Percentiles rank a stretch among this genome's conserved stretches.
Conservation (phyloP, 2,888 invertebrate genomes). For the Mesoligia furuncula region DNA sequence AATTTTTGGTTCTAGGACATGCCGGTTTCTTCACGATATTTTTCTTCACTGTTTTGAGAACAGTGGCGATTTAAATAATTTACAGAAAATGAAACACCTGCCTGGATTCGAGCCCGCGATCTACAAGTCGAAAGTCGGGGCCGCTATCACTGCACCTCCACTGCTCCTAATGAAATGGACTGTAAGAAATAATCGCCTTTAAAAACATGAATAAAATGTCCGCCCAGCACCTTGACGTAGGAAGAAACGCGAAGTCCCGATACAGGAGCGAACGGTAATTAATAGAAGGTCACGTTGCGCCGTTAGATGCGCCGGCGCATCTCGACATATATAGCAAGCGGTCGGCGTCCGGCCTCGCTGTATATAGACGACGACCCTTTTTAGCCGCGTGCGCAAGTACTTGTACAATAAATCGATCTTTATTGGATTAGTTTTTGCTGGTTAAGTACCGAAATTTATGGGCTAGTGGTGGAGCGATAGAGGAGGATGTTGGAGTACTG, state of each 20-base stretch:
- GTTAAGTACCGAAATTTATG: constrained; percentile 60
- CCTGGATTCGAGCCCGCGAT: background rate
- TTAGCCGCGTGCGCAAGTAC: constrained; percentile 62
- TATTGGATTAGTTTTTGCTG: constrained; percentile 58
- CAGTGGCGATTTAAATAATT: background rate
- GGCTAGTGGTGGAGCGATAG: constrained; percentile 6
- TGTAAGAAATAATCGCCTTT: constrained; percentile 12
- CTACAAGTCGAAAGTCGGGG: background rate
- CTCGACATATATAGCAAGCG: constrained; percentile 81
- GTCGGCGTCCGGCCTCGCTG: constrained; percentile 80
- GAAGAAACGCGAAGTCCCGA: constrained; percentile 75
- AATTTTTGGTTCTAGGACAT: background rate
- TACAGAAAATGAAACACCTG: background rate
- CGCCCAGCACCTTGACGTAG: constrained; percentile 51
- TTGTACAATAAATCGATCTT: constrained; percentile 60
- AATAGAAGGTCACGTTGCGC: constrained; percentile 85
- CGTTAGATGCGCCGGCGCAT: constrained; percentile 85
- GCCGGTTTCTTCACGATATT: background rate
- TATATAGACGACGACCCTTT: constrained; percentile 78
- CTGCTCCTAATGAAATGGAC: background rate
- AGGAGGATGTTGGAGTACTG: constrained; percentile 32
- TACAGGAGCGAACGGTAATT: constrained; percentile 86
- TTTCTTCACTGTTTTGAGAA: background rate
- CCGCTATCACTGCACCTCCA: background rate
- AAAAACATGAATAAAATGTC: constrained; percentile 26